Evolutionary conservation across 2,888 invertebrate species (phyloP).

Genomic region (Heteromurus nitidus): DNA sequence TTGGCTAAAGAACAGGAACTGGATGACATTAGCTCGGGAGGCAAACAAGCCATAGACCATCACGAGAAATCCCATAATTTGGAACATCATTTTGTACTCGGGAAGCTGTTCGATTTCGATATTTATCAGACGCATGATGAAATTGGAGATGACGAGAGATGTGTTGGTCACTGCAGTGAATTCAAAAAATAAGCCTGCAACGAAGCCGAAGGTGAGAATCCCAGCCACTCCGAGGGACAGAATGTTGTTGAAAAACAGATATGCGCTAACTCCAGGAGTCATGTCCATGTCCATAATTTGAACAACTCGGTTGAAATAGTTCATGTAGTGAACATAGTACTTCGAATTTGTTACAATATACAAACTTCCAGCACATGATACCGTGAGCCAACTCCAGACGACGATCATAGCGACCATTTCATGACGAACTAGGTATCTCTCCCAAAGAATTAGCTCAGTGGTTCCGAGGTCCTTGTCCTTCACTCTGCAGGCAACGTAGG

Average conservation of each 20-base stretch:
- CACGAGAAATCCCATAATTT: conserved; percentile 47
- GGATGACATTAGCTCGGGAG: conserved; percentile 66
- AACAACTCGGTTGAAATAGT: conserved; percentile 69
- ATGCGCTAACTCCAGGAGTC: conserved; percentile 59
- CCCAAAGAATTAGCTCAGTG: conserved; percentile 47
- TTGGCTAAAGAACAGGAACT: conserved; percentile 69
- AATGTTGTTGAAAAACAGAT: conserved; percentile 65
- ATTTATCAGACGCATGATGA: conserved; percentile 51
- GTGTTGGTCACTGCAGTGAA: conserved; percentile 63
- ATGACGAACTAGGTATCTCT: conserved; percentile 56
- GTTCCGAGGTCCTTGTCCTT: conserved; percentile 40
- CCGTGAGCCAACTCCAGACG: conserved; percentile 67
- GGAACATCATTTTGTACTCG: background rate
- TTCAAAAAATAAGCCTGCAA: conserved; percentile 8
- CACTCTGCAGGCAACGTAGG: too few relatives aligned
- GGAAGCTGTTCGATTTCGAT: conserved; percentile 35
- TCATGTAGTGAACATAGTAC: conserved; percentile 69
- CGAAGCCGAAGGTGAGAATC: conserved; percentile 38
- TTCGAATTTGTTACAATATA: conserved; percentile 62
- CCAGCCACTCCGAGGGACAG: conserved; percentile 32
- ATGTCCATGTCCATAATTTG: conserved; percentile 70
- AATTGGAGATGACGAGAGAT: conserved; percentile 53
- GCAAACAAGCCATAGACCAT: conserved; percentile 64
- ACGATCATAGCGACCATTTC: conserved; percentile 68
- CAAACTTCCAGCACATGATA: conserved; percentile 57